phyloP scores from a whole-genome alignment of 2,888 invertebrate species.

The Drosophila villosipedis region DNA sequence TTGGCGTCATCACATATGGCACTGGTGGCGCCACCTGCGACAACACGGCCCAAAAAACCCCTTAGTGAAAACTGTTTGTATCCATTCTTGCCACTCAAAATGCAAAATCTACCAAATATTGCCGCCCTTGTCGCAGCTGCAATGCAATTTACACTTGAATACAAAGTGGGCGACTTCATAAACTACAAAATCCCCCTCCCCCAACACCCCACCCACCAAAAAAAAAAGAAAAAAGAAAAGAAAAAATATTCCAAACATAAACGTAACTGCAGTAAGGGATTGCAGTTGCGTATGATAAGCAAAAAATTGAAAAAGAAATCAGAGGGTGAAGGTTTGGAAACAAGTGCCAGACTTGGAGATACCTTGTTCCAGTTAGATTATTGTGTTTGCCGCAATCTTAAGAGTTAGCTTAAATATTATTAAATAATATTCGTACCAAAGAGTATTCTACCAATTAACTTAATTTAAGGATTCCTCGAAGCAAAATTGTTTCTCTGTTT shows the following conservation, averaged over 20 bases:
- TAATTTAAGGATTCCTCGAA: not conserved
- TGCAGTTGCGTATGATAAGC: slow-evolving; percentile 36
- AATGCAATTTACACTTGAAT: slow-evolving; percentile 80
- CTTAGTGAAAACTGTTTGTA: slow-evolving; percentile 46
- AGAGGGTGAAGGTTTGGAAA: not conserved
- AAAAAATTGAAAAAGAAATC: slow-evolving; percentile 8
- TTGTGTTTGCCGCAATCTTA: not conserved
- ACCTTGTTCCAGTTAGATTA: not conserved
- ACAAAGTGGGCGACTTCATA: slow-evolving; percentile 62
- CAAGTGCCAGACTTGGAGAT: not conserved
- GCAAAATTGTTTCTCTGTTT: not conserved
- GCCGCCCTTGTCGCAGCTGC: slow-evolving; percentile 66
- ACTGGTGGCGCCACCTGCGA: slow-evolving; percentile 64
- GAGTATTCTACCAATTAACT: not conserved
- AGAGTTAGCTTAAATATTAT: not conserved
- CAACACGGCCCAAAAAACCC: slow-evolving; percentile 60
- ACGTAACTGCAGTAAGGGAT: slow-evolving; percentile 43
- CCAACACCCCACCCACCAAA: not conserved
- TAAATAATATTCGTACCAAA: not conserved
- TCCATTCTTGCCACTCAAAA: slow-evolving; percentile 66
- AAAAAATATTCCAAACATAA: slow-evolving; percentile 47
- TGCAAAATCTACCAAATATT: slow-evolving; percentile 70
- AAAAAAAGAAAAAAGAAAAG: slow-evolving; percentile 2
- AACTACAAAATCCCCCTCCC: not conserved
- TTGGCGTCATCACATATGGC: slow-evolving; percentile 64